Base-by-base conservation (phyloP, 2,888 invertebrate genomes). In the Deroplatys truncata region DNA sequence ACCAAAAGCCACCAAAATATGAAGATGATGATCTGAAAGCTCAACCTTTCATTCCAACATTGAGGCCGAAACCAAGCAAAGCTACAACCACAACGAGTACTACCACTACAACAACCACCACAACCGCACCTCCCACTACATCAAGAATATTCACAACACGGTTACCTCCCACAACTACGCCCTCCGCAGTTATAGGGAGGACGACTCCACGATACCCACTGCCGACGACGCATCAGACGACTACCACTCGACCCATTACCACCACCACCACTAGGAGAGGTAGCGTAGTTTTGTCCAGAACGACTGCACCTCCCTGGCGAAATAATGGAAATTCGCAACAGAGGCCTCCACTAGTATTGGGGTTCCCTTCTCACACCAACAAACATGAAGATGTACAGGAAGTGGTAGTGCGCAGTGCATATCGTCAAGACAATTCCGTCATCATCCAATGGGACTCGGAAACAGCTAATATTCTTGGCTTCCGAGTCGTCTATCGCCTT, bases 381-480 rank as follows among this genome's bases (percentile, higher is more conserved):
- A 87, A 87, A 83, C 87, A 87, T 20, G 87, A 87, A 28, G 87
- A 87, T 9, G 87, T 87, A n/a, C 96, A 96, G 91, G 97, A 97
- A 92, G 97, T 98, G 31, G 95, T 97, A 91, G 97, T 98, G 72
- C 97, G 97, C 93, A 97, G 97, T 92, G 98, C 98, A 16, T 97
- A 97, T 92, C 94, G 97, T 91, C 97, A 97, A 93, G 98, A 98
- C 92, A 97, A 96, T 93, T 96, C 98, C 0, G 97, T 98, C 29
- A 96, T 98, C 92, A 97, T 98, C 91, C 97, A 98, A 92, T 98
- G 98, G 98, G 98, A 98, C 92, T 98, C 98, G 1, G 97, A 98
- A 92, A 97, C 97, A 20, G 96, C 97, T 0, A 98, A 97, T 92
- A 97, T 97, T 92, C 95, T 98, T n/a, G 98, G 98, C 88, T 98